A percentile compares a stretch with the other conserved stretches of the same genome.
phyloP scores from a whole-genome alignment of 2,113 vertebrate species.

The Pionites leucogaster region DNA sequence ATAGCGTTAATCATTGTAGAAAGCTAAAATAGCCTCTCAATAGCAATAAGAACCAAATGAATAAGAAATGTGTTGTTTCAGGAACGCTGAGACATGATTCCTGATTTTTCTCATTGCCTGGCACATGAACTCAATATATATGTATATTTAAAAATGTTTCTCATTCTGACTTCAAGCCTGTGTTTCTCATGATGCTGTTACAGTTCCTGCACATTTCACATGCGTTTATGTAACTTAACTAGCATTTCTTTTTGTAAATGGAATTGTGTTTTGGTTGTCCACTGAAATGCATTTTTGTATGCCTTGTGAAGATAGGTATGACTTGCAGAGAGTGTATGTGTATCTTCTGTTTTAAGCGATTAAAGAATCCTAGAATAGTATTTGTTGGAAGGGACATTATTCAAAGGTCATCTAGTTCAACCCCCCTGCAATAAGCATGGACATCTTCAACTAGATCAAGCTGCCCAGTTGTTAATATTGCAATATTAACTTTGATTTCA shows the following conservation, averaged over 20 bases:
- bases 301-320: background rate
- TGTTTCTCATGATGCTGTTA: background rate
- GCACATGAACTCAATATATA: background rate
- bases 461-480: background rate
- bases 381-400: background rate
- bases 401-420: background rate
- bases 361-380: background rate
- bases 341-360: background rate
- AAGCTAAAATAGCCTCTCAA: constrained; percentile 9
- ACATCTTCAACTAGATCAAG: background rate
- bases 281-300: background rate
- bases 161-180: background rate
- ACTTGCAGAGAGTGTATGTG: background rate
- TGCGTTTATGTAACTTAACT: background rate
- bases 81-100: background rate
- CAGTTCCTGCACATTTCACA: background rate
- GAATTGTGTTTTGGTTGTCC: background rate
- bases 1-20: background rate
- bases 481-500: background rate
- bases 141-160: background rate
- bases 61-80: constrained; percentile 10
- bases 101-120: constrained; percentile 5
- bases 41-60: constrained; percentile 24
- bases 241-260: background rate
- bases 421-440: background rate